Evolutionary conservation across 2,797 vertebrate species (phyloP).

Genomic region (Coccyzus lansbergi): DNA sequence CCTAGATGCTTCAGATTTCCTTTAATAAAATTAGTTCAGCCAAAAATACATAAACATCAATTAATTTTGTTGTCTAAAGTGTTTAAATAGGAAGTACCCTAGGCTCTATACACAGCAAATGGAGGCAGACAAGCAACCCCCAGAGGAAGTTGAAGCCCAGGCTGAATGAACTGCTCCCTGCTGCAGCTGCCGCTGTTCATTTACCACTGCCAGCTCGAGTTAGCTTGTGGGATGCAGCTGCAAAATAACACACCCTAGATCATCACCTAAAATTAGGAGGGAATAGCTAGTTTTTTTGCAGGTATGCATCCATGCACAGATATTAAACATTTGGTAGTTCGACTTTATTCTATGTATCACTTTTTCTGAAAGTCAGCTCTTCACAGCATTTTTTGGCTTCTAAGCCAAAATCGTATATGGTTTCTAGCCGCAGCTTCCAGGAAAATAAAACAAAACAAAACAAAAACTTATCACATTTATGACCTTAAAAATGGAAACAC

Average conservation of each 20-base stretch:
- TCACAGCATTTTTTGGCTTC: neutral
- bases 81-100: neutral
- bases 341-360: neutral
- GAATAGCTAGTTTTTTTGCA: neutral
- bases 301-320: accelerated
- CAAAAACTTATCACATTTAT: neutral
- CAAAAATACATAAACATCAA: neutral
- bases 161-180: neutral
- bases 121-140: neutral
- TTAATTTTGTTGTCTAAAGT: neutral
- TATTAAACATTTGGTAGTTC: neutral
- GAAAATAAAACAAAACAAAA: neutral
- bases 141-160: neutral
- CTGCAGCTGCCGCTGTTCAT: neutral
- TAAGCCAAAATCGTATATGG: neutral
- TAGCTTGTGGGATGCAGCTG: neutral
- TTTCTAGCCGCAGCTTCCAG: neutral
- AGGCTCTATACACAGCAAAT: neutral
- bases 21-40: neutral
- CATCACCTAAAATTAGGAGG: neutral
- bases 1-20: neutral
- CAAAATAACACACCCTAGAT: neutral
- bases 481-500: neutral
- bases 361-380: neutral
- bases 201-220: neutral